These are phyloP conservation scores for Seriola rivoliana DNA, from an alignment of 2,113 vertebrate species.

Conservation along the genomic window DNA sequence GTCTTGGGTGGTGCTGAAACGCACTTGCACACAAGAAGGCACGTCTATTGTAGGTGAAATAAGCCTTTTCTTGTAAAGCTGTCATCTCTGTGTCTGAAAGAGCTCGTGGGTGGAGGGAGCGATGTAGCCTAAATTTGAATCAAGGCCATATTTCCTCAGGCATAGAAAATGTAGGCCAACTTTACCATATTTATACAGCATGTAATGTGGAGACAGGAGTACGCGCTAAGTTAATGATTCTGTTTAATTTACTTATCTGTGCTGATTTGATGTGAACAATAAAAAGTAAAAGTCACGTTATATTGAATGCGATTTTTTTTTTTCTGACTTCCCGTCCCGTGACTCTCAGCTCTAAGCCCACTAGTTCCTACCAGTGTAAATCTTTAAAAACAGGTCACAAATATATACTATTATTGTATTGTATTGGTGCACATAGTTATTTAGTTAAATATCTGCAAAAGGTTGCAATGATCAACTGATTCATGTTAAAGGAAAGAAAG, in stretches of 20 bases:
- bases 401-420: no score
- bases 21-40: constrained; percentile 2
- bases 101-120: constrained; percentile 70
- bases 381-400: not conserved
- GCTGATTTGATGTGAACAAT: not conserved
- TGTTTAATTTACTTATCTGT: constrained; percentile 29
- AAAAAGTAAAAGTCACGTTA: not conserved
- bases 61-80: constrained; percentile 40
- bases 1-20: constrained; percentile 51
- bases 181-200: constrained; percentile 58
- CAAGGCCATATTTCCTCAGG: constrained; percentile 73
- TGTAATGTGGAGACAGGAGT: constrained; percentile 26
- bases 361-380: not conserved
- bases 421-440: no score
- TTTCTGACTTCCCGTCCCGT: not conserved
- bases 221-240: constrained; percentile 17
- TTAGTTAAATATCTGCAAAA: no score
- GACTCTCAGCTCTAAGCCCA: no score
- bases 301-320: not conserved
- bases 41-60: constrained; percentile 37
- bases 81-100: constrained; percentile 44
- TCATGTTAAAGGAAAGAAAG: no score
- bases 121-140: constrained; percentile 71
- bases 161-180: constrained; percentile 71
- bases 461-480: no score